Evolutionary conservation across 1,140 invertebrate species (phyloP).

Genomic region (Lamellibrachia luymesi): DNA sequence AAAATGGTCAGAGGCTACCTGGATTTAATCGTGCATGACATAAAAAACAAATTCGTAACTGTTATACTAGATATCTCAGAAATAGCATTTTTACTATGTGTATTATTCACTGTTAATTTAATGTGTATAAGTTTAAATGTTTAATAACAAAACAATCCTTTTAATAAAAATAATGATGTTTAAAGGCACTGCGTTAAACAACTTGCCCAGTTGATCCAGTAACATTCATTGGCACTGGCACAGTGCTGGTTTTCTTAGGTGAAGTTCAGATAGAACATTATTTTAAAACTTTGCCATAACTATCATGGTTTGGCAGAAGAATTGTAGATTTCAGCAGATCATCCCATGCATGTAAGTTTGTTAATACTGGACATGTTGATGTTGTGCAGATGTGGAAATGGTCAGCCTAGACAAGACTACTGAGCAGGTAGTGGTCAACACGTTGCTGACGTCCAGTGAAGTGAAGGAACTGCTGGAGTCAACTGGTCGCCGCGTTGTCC

Average conservation of each 20-base stretch:
- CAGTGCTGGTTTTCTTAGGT: neutral
- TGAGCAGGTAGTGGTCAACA: conserved; percentile 67
- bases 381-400: conserved; percentile 14
- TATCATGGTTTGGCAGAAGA: neutral
- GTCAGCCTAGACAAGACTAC: neutral
- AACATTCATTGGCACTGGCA: neutral
- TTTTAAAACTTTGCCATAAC: neutral
- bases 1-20: neutral
- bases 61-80: neutral
- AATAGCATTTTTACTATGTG: too few species aligned
- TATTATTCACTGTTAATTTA: too few species aligned
- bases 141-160: too few species aligned
- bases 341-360: neutral
- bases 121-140: too few species aligned
- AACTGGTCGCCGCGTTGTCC: conserved; percentile 70
- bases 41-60: neutral
- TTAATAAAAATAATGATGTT: too few species aligned
- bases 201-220: neutral
- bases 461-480: conserved; percentile 67
- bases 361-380: neutral
- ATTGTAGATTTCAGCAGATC: neutral
- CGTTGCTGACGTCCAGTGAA: conserved; percentile 63
- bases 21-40: neutral
- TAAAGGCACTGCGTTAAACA: too few species aligned
- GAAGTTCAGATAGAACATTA: neutral